Base-by-base conservation (phyloP, 2,888 invertebrate genomes). In the Oligia strigilis region DNA sequence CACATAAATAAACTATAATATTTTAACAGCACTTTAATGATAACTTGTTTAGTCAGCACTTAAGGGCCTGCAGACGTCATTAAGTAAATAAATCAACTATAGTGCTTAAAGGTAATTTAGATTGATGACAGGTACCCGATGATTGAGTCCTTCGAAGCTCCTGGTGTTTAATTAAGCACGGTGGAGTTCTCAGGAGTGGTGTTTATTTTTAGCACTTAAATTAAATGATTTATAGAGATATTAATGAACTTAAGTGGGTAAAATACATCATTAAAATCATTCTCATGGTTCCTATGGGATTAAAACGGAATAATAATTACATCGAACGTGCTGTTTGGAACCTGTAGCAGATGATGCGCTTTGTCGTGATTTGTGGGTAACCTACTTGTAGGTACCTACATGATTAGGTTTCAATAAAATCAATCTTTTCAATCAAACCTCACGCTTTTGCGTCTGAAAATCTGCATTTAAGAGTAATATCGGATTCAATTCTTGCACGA, bases 31-130 rank as follows among this genome's bases (percentile, higher is more conserved):
- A 84, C 87, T 77, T 88, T 92, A 92, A 94, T 94, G 93, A 93
- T 93, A 90, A 92, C 91, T 89, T 94, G 92, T 93, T 95, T 94
- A 94, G 94, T 93, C 94, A 90, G 86, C 82, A 78, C 86, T 88
- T 87, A 87, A 90, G 87, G 85, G 86, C 81, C 77, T 86, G 67
- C 62, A 83, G 90, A 89, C 83, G 85, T 91, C 91, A 90, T 92
- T 91, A 91, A 85, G 84, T 90, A 90, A 91, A 92, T 90, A 92
- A 91, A 91, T 91, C 89, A 88, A 89, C 90, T 86, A 89, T 89
- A 89, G 88, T 86, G 87, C 89, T 91, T 89, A 84, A 89, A 86
- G 84, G 87, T 90, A 90, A 91, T 92, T 89, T 86, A 90, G 88
- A 91, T 90, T 90, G 91, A 92, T 92, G 92, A 91, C 90, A 91